A percentile compares a stretch with the other conserved stretches of the same genome.
phyloP scores from a whole-genome alignment of 2,888 invertebrate genomes.

The Pammene aurita region DNA sequence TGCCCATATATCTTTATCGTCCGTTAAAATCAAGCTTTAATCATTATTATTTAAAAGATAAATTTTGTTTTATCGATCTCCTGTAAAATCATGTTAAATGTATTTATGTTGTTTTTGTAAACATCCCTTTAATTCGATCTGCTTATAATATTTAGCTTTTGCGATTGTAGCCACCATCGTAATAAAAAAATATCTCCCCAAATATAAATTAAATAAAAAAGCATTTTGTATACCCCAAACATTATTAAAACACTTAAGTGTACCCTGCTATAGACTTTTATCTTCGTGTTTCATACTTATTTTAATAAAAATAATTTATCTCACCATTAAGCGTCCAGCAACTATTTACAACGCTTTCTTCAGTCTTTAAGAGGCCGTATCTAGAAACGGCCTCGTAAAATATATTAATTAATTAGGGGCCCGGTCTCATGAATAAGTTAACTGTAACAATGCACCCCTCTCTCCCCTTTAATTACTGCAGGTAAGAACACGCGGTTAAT shows the following conservation, averaged over 20 bases:
- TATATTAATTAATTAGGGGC: constrained; percentile 78
- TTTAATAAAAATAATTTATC: constrained; percentile 1
- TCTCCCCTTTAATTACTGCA: constrained; percentile 62
- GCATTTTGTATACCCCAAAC: too few species aligned
- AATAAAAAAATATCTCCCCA: too few species aligned
- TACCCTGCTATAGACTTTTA: constrained; percentile 1
- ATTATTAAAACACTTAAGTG: neutral
- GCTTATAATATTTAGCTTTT: too few species aligned
- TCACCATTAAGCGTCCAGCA: constrained; percentile 27
- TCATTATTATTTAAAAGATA: too few species aligned
- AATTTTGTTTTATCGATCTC: too few species aligned
- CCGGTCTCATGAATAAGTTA: constrained; percentile 78
- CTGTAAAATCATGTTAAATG: too few species aligned
- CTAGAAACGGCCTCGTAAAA: constrained; percentile 72
- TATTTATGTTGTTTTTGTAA: too few species aligned
- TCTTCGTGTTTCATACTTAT: neutral
- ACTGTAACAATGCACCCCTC: constrained; percentile 66
- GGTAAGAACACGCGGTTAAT: constrained; percentile 53
- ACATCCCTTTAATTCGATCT: too few species aligned
- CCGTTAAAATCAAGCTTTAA: too few species aligned
- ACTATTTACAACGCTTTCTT: constrained; percentile 51
- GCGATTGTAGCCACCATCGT: too few species aligned
- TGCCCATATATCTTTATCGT: too few species aligned
- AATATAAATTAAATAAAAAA: too few species aligned
- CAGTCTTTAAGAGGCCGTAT: constrained; percentile 77